Percentiles rank a stretch among this genome's conserved stretches.
Conservation (phyloP, 2,113 vertebrate genomes). For the Oreochromis aureus region DNA sequence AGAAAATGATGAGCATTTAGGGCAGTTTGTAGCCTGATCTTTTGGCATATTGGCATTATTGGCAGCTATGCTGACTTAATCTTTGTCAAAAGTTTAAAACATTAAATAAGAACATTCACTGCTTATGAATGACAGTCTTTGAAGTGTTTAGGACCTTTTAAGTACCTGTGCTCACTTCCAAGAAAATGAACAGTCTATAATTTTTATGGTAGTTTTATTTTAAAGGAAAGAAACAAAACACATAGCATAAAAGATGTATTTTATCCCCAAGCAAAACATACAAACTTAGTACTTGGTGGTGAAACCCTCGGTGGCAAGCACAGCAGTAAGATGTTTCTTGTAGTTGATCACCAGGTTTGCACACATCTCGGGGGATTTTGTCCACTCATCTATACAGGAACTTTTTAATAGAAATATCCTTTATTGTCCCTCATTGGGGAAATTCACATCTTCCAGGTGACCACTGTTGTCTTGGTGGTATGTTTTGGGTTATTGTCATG, state of each 20-base stretch:
- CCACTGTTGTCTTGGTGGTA: not conserved
- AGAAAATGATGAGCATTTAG: not conserved
- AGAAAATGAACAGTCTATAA: not conserved
- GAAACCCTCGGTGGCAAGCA: not conserved
- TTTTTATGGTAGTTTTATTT: not conserved
- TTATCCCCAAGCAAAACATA: not conserved
- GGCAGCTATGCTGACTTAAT: rapidly evolving
- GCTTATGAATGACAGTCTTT: not conserved
- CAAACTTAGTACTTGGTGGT: not conserved
- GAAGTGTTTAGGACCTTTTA: not conserved
- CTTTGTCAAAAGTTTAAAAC: not conserved
- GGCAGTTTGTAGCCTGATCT: not conserved
- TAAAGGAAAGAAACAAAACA: not conserved
- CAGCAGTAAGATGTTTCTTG: not conserved
- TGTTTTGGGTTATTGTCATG: not conserved
- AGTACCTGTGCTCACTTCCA: rapidly evolving
- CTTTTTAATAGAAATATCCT: not conserved
- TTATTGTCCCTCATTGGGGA: not conserved
- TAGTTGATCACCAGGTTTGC: not conserved
- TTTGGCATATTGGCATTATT: not conserved
- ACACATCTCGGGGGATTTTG: not conserved
- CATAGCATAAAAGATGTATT: not conserved
- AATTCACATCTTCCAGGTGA: not conserved
- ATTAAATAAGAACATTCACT: not conserved
- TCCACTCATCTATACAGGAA: not conserved